Base-by-base conservation (phyloP, 2,888 invertebrate species). In the Dryobotodes eremita region DNA sequence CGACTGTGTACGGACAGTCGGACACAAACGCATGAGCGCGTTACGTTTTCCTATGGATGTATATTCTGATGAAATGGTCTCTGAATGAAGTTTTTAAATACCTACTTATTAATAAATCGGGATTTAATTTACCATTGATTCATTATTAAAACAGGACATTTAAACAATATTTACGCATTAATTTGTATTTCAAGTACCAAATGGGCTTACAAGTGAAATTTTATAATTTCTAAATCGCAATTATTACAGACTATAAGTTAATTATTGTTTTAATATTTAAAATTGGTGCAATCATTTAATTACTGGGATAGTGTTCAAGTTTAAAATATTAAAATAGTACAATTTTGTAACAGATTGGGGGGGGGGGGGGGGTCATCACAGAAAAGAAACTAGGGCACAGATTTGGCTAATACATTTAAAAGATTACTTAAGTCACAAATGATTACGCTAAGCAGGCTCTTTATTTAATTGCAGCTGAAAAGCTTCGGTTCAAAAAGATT, bases 31-130 rank as follows among this genome's bases (percentile, higher is more conserved):
- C 84, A 85, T 73, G 79, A 76, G 57, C 75, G 78, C 72, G 62
- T 76, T 73, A 72, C 81, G 76, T 81, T 87, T 82, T 83, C 77
- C 76, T 79, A 81, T 62, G 78, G 61, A 79, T 85, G 72, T 88
- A 85, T 86, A 85, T 90, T 87, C 75, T 79, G 84, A 83, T 87
- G 86, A 89, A 92, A 92, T 90, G 48, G 81, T 66, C 26, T 78
- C 81, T 86, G 20, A 4, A 17, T 65, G 20, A 36, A 8, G 2
- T 36, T n/a, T 20, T n/a, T 66, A n/a, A 13, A 8, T 65, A 42
- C 2, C 23, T 65, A 42, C 2, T 26, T 59, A n/a, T 15, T 42
- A 65, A 31, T 61, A 46, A 26, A 50, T 46, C 26, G 13, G 10
- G 17, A 31, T 59, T 42, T 61, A n/a, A 31, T 31, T 20, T 20